These are phyloP conservation scores for Tubiluchus corallicola DNA, from an alignment of 2,888 invertebrate genomes.

Conservation along the genomic window DNA sequence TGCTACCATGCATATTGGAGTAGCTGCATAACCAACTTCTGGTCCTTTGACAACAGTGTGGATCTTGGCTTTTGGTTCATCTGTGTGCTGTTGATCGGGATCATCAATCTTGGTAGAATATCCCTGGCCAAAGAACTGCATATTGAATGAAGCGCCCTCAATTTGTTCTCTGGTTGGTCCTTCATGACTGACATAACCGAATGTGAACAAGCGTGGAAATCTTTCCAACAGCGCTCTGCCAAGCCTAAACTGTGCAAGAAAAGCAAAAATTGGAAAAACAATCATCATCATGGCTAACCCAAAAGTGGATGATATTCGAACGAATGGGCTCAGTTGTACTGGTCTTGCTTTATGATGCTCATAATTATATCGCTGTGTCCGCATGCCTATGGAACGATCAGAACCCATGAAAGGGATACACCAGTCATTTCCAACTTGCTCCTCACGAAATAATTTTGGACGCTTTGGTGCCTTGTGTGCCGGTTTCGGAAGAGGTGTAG, in stretches of 20 bases:
- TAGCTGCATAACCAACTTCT: constrained; percentile 67
- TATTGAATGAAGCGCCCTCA: constrained; percentile 40
- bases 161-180: constrained; percentile 36
- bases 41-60: constrained; percentile 42
- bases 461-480: too few relatives aligned
- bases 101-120: constrained; percentile 47
- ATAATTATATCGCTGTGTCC: constrained; percentile 57
- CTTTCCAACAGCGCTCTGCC: constrained; percentile 45
- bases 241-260: constrained; percentile 41
- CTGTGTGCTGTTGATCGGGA: constrained; percentile 37
- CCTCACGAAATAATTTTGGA: constrained; percentile 4
- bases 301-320: constrained; percentile 37
- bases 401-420: constrained; percentile 61
- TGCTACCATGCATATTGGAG: constrained; percentile 49
- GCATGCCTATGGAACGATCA: constrained; percentile 58
- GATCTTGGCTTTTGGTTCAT: constrained; percentile 43
- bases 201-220: constrained; percentile 49
- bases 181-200: constrained; percentile 44
- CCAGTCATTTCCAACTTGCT: constrained; percentile 30
- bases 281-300: constrained; percentile 35
- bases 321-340: constrained; percentile 53
- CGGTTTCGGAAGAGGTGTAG: constrained; percentile 30
- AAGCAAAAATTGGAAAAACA: constrained; percentile 39
- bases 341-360: constrained; percentile 49
- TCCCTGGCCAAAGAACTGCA: constrained; percentile 55